These are phyloP conservation scores for Oppia nitens DNA, from an alignment of 1,140 invertebrate genomes.

Conservation along the genomic window DNA sequence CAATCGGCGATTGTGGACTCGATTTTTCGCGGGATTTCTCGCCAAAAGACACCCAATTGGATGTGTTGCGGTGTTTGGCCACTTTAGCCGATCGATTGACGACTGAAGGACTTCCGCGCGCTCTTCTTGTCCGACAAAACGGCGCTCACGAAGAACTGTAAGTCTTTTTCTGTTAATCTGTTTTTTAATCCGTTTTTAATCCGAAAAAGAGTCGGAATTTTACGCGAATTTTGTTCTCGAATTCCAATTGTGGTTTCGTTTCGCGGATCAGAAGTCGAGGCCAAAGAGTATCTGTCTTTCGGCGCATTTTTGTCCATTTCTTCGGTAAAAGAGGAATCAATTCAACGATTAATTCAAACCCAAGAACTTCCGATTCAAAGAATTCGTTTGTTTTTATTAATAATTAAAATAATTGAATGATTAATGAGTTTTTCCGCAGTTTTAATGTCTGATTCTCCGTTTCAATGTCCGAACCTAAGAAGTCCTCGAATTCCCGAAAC, in stretches of 20 bases:
- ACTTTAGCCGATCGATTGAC: slow-evolving; percentile 64
- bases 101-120: slow-evolving; percentile 36
- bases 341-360: slow-evolving; percentile 59
- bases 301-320: slow-evolving; percentile 75
- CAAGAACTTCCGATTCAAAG: slow-evolving; percentile 21
- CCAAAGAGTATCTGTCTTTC: slow-evolving; percentile 62
- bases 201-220: slow-evolving; percentile 18
- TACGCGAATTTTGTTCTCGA: slow-evolving; percentile 56
- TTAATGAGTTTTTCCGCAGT: no score
- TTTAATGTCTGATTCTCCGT: slow-evolving; percentile 87
- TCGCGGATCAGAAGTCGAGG: slow-evolving; percentile 72
- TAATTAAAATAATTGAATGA: background rate
- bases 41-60: slow-evolving; percentile 61
- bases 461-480: slow-evolving; percentile 87
- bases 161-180: background rate
- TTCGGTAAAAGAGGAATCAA: slow-evolving; percentile 64
- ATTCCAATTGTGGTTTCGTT: no score
- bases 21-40: slow-evolving; percentile 90
- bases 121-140: slow-evolving; percentile 77
- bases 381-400: background rate
- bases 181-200: slow-evolving; percentile 35
- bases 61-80: slow-evolving; percentile 77
- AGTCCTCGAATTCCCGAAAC: slow-evolving; percentile 71
- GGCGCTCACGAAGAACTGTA: slow-evolving; percentile 56
- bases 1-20: slow-evolving; percentile 74